Evolutionary conservation across 1,140 invertebrate genomes (phyloP), one percentile per base, ranked within the genome.

Genomic region (Panagrolaimus sp.): DNA sequence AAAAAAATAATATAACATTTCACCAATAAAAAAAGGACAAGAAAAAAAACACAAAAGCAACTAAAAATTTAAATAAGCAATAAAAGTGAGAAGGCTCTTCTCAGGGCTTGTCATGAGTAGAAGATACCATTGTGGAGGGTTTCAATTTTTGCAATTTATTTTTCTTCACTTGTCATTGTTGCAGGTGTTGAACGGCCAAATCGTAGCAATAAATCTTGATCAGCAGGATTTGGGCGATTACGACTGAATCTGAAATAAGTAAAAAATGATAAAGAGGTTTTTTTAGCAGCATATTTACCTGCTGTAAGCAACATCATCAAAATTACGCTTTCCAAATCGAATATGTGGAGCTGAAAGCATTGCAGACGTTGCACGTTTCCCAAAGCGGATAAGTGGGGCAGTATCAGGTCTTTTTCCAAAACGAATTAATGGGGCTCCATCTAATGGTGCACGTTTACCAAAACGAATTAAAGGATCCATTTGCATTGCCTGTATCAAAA

Each of bases 341-440:
- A 75, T 73, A 44, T 67, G 66, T 1, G 74, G 74, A 20, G 65
- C 75, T 1, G 57, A 62, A 31, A 44, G 38, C 11, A 27, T 20
- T 14, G 47, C 62, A 31, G 53, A 42, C 11, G 48, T 16, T 7
- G 73, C 51, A 42, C 74, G 57, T 53, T 78, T 75, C 16, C 74
- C 74, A 43, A 75, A 75, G 11, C 74, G 74, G 66, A 75, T 75
- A 45, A 75, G 57, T 3, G 74, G 74, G 27, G 69, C 63, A 46
- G 43, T 64, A 23, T 68, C 67, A 14, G 67, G 67, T n/a, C 51
- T 61, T 25, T 67, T 65, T 13, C 70, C 70, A 43, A 72, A 72
- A 25, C 70, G 71, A n/a, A 72, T 73, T n/a, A 72, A 61, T 13
- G 70, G 70, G 63, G 47, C 38, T 13, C 48, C 66, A n/a, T 57